A percentile compares a stretch with the other conserved stretches of the same genome.
Evolutionary conservation across 2,113 vertebrate species (phyloP).

Genomic region (Sialia sialis): DNA sequence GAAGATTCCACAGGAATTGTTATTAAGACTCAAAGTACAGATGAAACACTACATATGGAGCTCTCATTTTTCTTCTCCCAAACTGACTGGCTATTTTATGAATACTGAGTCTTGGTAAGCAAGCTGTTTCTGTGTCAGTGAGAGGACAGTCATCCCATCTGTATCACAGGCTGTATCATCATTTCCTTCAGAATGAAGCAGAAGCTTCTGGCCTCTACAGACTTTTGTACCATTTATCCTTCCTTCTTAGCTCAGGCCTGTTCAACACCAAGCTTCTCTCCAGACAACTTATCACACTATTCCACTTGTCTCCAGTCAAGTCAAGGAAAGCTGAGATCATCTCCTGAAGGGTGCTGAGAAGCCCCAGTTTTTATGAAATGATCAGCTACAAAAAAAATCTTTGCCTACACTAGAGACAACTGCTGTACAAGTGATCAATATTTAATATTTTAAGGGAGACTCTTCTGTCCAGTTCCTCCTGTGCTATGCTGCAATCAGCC

Average conservation of each 20-base stretch:
- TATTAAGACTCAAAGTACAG: not conserved
- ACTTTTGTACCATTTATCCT: not conserved
- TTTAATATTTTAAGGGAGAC: not conserved
- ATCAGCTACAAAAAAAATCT: not conserved
- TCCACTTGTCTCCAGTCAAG: not conserved
- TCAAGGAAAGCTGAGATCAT: not conserved
- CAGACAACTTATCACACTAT: not conserved
- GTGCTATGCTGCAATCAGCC: not conserved
- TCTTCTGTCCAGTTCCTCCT: not conserved
- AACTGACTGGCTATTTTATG: not conserved
- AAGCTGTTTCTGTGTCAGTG: not conserved
- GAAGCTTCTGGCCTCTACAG: not conserved
- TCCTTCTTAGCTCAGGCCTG: not conserved
- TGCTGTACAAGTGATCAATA: not conserved
- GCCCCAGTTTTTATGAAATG: not conserved
- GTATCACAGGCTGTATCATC: not conserved
- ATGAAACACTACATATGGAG: not conserved
- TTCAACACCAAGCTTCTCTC: not conserved
- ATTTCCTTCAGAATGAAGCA: not conserved
- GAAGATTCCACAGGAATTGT: not conserved
- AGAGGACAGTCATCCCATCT: not conserved
- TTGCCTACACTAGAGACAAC: not conserved
- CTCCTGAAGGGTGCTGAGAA: not conserved
- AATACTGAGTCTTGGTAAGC: too few relatives aligned
- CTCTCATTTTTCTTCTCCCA: not conserved